Base-by-base conservation (phyloP, 2,888 invertebrate species). In the Platypus cylindrus region DNA sequence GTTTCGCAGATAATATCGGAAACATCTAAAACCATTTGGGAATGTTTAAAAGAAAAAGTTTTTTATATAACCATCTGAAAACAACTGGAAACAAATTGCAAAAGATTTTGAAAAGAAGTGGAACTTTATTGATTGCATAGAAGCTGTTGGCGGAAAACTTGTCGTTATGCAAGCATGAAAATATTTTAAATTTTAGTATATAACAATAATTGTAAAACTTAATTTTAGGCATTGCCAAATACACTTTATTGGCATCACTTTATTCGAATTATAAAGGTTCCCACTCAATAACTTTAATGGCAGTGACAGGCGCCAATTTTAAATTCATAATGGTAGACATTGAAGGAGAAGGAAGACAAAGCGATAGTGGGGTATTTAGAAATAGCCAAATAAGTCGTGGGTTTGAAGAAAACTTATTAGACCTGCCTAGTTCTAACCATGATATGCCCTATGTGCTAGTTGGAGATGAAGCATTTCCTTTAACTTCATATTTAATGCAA, bases 311-410 rank as follows among this genome's bases (percentile, higher is more conserved):
- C 12, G 30, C 30, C 8, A 17, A n/a, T n/a, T 30, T 18, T 17
- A 17, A 30, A 17, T 30, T 30, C 18, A 17, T 30, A 11, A 30
- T 30, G 30, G 30, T 30, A 2, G 30, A 30, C n/a, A 30, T 30
- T 9, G 30, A 18, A 2, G 30, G 18, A 12, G 16, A 5, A 17
- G 30, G 30, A 1, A 17, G 17, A 17, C 8, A 7, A n/a, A 30
- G 30, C 12, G 30, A 30, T 17, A 16, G 30, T 30, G 30, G 30
- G 3, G 11, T 30, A 11, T 20, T n/a, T n/a, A n/a, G n/a, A n/a
- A n/a, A n/a, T n/a, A n/a, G n/a, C n/a, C n/a, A n/a, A n/a, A n/a
- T n/a, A n/a, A n/a, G n/a, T n/a, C n/a, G n/a, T n/a, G n/a, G n/a
- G n/a, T n/a, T n/a, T n/a, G n/a, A n/a, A n/a, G n/a, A n/a, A n/a